Evolutionary conservation across 2,888 invertebrate genomes (phyloP).

Genomic region (Limnephilus lunatus): DNA sequence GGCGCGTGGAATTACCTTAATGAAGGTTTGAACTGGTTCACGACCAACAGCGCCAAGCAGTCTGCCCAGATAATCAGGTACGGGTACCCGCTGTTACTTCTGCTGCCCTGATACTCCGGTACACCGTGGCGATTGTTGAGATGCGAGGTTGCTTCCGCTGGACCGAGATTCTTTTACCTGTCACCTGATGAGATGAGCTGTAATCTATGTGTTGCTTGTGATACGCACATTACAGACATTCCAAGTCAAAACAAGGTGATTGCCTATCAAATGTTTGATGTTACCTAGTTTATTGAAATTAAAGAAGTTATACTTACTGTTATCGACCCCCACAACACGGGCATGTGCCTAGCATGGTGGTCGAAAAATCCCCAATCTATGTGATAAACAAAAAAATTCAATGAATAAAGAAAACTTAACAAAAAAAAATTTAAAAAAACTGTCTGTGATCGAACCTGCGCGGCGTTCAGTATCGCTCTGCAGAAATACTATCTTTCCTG

Average conservation of each 20-base stretch:
- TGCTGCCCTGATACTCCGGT: background rate
- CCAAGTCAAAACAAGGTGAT: background rate
- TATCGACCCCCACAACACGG: no score
- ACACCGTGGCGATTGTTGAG: background rate
- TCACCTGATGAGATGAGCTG: background rate
- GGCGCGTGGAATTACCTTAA: constrained; percentile 27
- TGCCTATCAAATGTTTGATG: background rate
- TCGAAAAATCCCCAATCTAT: no score
- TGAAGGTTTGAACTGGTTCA: constrained; percentile 56
- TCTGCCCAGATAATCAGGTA: constrained; percentile 39
- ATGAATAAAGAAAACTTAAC: no score
- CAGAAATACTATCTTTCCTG: background rate
- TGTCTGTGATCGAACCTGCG: background rate
- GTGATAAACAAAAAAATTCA: no score
- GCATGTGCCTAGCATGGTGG: no score
- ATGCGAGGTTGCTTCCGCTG: background rate
- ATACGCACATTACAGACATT: background rate
- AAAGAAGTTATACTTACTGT: background rate
- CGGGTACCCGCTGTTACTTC: background rate
- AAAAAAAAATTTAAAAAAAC: no score
- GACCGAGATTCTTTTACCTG: background rate
- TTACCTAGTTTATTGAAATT: background rate
- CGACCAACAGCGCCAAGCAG: constrained; percentile 55
- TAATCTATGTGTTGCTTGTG: background rate
- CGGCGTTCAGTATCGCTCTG: background rate